Percentiles rank a stretch among this genome's conserved stretches.
phyloP scores from a whole-genome alignment of 2,888 invertebrate species.

The Ceriagrion tenellum region DNA sequence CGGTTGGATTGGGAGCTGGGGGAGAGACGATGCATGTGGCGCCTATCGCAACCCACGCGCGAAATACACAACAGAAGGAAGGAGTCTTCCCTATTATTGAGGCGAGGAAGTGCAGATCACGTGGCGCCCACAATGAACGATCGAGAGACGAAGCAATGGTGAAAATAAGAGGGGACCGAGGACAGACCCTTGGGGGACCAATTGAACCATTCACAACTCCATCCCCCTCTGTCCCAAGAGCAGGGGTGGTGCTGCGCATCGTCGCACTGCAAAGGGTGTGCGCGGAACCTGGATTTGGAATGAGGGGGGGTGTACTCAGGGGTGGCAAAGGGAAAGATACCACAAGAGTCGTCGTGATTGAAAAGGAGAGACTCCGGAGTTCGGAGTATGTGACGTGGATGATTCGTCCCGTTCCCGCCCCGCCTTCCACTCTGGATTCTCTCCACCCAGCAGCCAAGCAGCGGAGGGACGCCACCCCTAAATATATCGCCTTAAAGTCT shows the following conservation, averaged over 20 bases:
- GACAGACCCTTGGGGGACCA: background rate
- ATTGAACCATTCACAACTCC: background rate
- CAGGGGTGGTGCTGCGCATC: background rate
- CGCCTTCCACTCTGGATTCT: background rate
- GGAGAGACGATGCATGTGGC: background rate
- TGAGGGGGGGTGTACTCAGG: background rate
- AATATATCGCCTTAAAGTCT: background rate
- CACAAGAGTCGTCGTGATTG: slow-evolving; percentile 59
- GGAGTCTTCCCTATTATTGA: background rate
- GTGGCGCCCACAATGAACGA: background rate
- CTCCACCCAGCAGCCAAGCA: background rate
- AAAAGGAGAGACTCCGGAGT: slow-evolving; percentile 5
- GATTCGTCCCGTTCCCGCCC: background rate
- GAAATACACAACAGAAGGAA: background rate
- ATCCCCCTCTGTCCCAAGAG: background rate
- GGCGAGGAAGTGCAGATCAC: slow-evolving; percentile 31
- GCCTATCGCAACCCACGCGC: background rate
- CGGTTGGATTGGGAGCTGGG: no score
- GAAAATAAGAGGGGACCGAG: background rate
- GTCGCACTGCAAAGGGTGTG: background rate
- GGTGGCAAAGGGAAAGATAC: slow-evolving; percentile 13
- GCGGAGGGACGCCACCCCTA: background rate
- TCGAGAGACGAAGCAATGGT: background rate
- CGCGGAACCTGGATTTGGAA: background rate
- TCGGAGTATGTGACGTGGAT: slow-evolving; percentile 46